Evolutionary conservation across 2,113 vertebrate species (phyloP), one percentile per base, ranked within the genome.

Genomic region (Odobenus rosmarus): DNA sequence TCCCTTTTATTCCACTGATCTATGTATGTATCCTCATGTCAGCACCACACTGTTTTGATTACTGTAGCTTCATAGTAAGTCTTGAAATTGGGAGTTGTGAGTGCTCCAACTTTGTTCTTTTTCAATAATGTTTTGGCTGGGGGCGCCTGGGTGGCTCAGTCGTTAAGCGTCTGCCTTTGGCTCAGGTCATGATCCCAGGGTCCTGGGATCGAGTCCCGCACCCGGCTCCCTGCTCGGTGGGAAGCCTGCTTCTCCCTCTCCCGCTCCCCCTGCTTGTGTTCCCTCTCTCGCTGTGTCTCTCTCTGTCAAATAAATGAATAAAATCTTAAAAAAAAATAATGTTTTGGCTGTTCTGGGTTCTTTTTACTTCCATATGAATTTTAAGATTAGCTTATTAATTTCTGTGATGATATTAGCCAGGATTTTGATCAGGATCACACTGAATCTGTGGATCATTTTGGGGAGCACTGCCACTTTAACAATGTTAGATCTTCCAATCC

Each of bases 11-110:
- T 21, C 57, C 14, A 2, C 1, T 39, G 82, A 31, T 36, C 53
- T 55, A 0, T 19, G 23, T 6, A 39, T 23, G 67, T 72, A 1
- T 55, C 62, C 24, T 16, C 7, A 0, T 3, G 7, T 42, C 11
- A 1, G 53, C 4, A 4, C 3, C 31, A 3, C 15, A 0, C 67
- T 16, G 2, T 28, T 67, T 39, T 42, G 72, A 24, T 19, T 23
- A 31, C 21, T 0, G 18, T 16, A 24, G 77, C 26, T 33, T 49
- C 16, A 14, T n/a, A 12, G 53, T 15, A 55, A 33, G 36, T 46
- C 23, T 16, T 6, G 33, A 10, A 18, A 61, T 6, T 1, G 4
- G n/a, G n/a, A 84, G 3, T 11, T 6, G 0, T 3, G n/a, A 18
- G 3, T 4, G 4, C 15, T 18, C 57, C 28, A 1, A 6, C 31